phyloP scores from a whole-genome alignment of 2,113 vertebrate genomes.

The Albula glossodonta region DNA sequence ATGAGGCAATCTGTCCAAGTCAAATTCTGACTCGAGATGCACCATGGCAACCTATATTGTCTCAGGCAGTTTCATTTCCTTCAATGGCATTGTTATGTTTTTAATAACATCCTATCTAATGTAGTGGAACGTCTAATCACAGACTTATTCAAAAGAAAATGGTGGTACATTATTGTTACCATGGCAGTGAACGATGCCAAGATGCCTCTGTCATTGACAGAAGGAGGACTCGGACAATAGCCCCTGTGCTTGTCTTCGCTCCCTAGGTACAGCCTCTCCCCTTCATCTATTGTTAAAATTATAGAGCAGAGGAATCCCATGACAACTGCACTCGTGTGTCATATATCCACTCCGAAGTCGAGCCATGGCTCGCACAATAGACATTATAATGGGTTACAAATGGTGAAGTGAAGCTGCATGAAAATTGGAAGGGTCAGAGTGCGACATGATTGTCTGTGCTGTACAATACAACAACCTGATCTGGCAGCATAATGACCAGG shows the following conservation, averaged over 20 bases:
- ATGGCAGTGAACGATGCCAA: constrained; percentile 4
- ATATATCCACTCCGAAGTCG: not conserved
- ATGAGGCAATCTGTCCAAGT: not conserved
- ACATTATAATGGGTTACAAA: not conserved
- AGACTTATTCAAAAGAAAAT: not conserved
- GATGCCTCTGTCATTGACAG: not conserved
- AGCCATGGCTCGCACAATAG: not conserved
- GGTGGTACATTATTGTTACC: not conserved
- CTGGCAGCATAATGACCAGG: not conserved
- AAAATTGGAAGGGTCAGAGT: not conserved
- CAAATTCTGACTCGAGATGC: not conserved
- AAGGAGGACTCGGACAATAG: not conserved
- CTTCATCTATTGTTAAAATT: not conserved
- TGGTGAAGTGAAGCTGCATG: not conserved
- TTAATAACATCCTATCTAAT: not conserved
- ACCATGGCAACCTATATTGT: not conserved
- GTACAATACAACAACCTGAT: not conserved
- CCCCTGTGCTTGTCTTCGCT: not conserved
- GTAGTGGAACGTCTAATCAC: not conserved
- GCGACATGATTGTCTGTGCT: no score
- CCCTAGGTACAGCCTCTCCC: not conserved
- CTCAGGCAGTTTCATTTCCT: not conserved
- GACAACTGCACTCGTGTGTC: not conserved
- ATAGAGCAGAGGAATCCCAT: not conserved
- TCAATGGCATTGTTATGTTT: not conserved